phyloP scores from a whole-genome alignment of 2,797 vertebrate genomes.

The Tadarida brasiliensis region DNA sequence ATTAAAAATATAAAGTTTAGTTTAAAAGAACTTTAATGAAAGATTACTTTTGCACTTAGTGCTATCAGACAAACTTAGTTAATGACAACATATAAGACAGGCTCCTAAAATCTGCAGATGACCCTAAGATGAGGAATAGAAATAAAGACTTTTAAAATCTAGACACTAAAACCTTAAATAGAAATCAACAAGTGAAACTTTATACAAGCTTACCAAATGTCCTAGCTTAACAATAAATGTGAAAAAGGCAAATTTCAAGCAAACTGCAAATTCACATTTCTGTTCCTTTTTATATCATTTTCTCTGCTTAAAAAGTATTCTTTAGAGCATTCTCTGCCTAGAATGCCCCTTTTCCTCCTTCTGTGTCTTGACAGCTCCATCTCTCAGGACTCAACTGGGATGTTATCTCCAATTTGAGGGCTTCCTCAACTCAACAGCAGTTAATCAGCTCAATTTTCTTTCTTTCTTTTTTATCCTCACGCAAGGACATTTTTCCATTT shows the following conservation, averaged over 20 bases:
- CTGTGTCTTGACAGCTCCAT: background rate
- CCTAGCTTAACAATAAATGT: background rate
- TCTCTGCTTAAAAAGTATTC: background rate
- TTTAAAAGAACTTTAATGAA: slow-evolving; percentile 5
- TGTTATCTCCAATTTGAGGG: background rate
- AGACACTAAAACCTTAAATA: background rate
- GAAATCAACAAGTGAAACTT: slow-evolving; percentile 27
- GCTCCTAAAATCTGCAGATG: background rate
- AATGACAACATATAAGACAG: background rate
- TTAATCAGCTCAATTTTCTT: slow-evolving; percentile 13
- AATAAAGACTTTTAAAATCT: slow-evolving; percentile 26
- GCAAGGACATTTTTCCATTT: too few relatives aligned
- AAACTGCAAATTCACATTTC: slow-evolving; percentile 13
- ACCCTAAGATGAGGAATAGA: background rate
- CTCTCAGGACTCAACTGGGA: background rate
- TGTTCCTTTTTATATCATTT: background rate
- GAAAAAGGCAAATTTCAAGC: slow-evolving; percentile 46
- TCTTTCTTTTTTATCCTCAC: too few relatives aligned
- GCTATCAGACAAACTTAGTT: slow-evolving; percentile 10
- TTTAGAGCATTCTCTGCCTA: background rate
- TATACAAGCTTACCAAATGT: background rate
- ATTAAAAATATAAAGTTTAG: slow-evolving; percentile 24
- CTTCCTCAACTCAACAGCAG: background rate
- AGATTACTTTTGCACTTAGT: slow-evolving; percentile 16
- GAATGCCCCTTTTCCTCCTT: background rate